Evolutionary conservation across 2,888 invertebrate genomes (phyloP).

Genomic region (Philereme vetulata): DNA sequence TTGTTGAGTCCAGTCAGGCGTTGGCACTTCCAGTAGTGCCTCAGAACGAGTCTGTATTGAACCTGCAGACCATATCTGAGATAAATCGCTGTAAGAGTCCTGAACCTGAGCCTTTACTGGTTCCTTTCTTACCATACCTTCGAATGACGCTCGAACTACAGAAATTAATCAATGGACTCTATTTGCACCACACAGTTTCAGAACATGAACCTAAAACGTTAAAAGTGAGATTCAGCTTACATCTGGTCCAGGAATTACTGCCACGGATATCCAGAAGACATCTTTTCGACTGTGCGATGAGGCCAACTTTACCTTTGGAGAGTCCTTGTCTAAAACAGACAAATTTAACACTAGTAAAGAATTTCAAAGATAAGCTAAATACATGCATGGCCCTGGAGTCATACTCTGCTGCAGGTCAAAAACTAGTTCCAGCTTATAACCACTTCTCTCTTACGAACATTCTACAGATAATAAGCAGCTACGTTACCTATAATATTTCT

Average conservation of each 20-base stretch:
- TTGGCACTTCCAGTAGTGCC: constrained; percentile 28
- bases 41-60: constrained; percentile 40
- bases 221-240: constrained; percentile 7
- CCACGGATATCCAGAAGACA: constrained; percentile 23
- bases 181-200: constrained; percentile 3
- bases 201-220: constrained; percentile 3
- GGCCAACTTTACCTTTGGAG: constrained; percentile 4
- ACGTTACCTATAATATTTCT: constrained; percentile 6
- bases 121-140: constrained; percentile 26
- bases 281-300: constrained; percentile 20
- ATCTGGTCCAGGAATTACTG: constrained; percentile 28
- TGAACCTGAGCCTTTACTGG: constrained; percentile 23
- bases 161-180: constrained; percentile 36
- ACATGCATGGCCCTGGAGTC: constrained; percentile 45
- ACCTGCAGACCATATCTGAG: constrained; percentile 53
- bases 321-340: not conserved
- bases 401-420: constrained; percentile 37
- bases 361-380: constrained; percentile 9
- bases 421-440: constrained; percentile 20
- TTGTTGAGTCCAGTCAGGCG: constrained; percentile 43
- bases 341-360: not conserved
- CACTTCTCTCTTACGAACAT: constrained; percentile 27
- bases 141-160: constrained; percentile 34
- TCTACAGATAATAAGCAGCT: constrained; percentile 30
- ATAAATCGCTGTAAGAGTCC: constrained; percentile 34